Percentiles rank a stretch among this genome's conserved stretches.
Conservation (phyloP, 92 coral and sea anemone genomes). For the Umimayanthus kanabou region DNA sequence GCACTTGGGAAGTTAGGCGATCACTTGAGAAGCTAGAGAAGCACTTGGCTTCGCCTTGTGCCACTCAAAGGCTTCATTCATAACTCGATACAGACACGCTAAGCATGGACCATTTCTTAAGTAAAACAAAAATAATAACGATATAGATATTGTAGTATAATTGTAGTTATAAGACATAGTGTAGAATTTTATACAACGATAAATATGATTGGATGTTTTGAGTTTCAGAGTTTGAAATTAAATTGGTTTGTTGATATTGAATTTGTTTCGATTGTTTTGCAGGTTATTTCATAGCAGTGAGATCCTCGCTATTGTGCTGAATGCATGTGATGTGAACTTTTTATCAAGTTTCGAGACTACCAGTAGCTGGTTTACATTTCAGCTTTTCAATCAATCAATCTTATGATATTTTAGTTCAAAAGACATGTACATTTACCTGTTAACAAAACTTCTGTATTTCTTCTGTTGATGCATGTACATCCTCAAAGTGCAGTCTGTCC, state of each 20-base stretch:
- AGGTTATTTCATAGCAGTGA: conserved; percentile 24
- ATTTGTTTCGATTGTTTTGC: neutral
- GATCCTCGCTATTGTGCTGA: neutral
- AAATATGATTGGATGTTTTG: neutral
- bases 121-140: too few relatives aligned
- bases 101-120: too few relatives aligned
- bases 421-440: neutral
- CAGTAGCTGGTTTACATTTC: neutral
- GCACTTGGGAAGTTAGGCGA: too few relatives aligned
- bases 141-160: too few relatives aligned
- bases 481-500: neutral
- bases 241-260: neutral
- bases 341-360: neutral
- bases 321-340: neutral
- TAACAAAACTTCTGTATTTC: neutral
- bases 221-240: neutral
- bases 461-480: too few relatives aligned
- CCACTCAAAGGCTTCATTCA: too few relatives aligned
- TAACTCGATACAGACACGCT: too few relatives aligned
- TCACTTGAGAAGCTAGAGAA: too few relatives aligned
- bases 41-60: too few relatives aligned
- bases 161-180: too few relatives aligned
- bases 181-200: too few relatives aligned
- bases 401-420: neutral
- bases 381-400: neutral